These are phyloP conservation scores for Drosophila bipectinata DNA, from an alignment of 1,140 invertebrate species.

Conservation along the genomic window DNA sequence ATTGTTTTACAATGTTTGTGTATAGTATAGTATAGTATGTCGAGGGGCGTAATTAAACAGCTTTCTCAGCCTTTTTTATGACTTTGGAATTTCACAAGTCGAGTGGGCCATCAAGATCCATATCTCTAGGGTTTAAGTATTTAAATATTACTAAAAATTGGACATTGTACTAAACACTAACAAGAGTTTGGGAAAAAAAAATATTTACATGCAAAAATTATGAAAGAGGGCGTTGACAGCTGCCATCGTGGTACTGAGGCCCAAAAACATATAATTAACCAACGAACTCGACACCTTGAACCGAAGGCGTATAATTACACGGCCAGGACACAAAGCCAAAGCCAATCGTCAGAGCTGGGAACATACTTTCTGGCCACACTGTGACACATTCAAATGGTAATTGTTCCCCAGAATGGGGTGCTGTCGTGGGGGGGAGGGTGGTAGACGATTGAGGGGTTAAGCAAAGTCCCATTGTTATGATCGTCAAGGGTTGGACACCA, in stretches of 20 bases:
- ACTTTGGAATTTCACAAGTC: constrained; percentile 64
- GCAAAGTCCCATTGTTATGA: constrained; percentile 38
- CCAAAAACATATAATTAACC: constrained; percentile 77
- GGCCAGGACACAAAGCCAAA: constrained; percentile 61
- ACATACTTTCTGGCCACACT: constrained; percentile 53
- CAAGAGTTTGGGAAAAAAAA: not conserved
- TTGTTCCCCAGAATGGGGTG: constrained; percentile 52
- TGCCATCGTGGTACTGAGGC: constrained; percentile 40
- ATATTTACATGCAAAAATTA: constrained; percentile 36
- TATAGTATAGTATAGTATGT: not conserved
- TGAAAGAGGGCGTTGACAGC: constrained; percentile 67
- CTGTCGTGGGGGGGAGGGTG: constrained; percentile 1
- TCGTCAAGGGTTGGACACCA: constrained; percentile 54
- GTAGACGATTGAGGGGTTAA: not conserved
- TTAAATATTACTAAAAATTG: constrained; percentile 2
- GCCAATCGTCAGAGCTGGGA: constrained; percentile 66
- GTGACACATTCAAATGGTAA: constrained; percentile 76
- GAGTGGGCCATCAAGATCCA: constrained; percentile 23
- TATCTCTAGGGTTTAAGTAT: constrained; percentile 1
- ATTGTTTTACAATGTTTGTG: constrained; percentile 79
- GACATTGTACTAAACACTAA: not conserved
- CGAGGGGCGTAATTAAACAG: constrained; percentile 64
- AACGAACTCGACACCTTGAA: constrained; percentile 75
- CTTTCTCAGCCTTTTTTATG: constrained; percentile 63
- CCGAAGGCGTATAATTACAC: constrained; percentile 61